A percentile compares a stretch with the other conserved stretches of the same genome.
phyloP scores from a whole-genome alignment of 2,113 vertebrate genomes.

The Nycticebus coucang region DNA sequence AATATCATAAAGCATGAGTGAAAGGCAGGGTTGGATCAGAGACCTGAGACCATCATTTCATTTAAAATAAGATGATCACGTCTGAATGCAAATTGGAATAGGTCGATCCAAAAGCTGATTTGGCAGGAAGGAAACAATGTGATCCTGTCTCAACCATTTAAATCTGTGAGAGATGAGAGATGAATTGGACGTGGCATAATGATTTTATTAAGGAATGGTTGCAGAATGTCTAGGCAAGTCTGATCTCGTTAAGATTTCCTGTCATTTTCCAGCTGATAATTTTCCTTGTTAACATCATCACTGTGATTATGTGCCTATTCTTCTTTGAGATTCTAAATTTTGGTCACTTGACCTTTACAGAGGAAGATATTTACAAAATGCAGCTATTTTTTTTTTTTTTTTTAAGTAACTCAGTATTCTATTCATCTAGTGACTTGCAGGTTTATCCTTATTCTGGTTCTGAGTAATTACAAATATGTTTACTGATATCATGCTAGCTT shows the following conservation, averaged over 20 bases:
- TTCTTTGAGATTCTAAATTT: slow-evolving; percentile 56
- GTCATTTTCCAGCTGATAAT: slow-evolving; percentile 75
- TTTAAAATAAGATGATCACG: slow-evolving; percentile 31
- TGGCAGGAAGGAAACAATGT: slow-evolving; percentile 63
- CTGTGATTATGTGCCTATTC: slow-evolving; percentile 54
- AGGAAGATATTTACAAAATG: slow-evolving; percentile 10
- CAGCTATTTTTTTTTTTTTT: background rate
- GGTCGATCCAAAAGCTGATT: slow-evolving; percentile 60
- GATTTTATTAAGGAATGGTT: slow-evolving; percentile 79
- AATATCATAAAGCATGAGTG: background rate
- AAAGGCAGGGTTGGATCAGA: background rate
- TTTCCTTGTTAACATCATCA: slow-evolving; percentile 76
- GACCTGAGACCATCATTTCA: slow-evolving; percentile 3
- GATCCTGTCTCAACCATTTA: slow-evolving; percentile 69
- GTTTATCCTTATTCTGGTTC: background rate
- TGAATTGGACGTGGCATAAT: slow-evolving; percentile 77
- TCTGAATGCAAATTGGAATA: slow-evolving; percentile 61
- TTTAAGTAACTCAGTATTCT: background rate
- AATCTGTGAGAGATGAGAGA: slow-evolving; percentile 66
- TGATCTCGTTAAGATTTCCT: slow-evolving; percentile 68
- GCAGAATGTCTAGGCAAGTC: slow-evolving; percentile 69
- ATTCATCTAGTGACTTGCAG: background rate
- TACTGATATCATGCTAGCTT: background rate
- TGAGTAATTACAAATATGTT: background rate
- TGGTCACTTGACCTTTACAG: slow-evolving; percentile 47